A percentile compares a stretch with the other conserved stretches of the same genome.
Evolutionary conservation across 2,113 vertebrate species (phyloP).

Genomic region (Calidris pugnax): DNA sequence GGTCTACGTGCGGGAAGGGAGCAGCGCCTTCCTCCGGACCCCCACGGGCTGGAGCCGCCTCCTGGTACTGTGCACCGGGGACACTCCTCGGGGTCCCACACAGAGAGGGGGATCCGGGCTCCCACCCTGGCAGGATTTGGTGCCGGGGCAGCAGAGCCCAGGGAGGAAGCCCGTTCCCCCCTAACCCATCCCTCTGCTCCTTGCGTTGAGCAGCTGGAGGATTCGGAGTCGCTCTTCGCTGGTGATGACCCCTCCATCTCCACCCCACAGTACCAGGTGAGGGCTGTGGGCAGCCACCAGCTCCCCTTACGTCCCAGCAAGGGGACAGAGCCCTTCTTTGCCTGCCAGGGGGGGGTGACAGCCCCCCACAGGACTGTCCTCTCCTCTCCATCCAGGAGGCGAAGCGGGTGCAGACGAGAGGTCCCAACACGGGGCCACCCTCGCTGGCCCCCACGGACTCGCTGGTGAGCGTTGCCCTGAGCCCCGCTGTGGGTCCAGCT

Average conservation of each 20-base stretch:
- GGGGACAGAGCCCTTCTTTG: background rate
- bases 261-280: slow-evolving; percentile 54
- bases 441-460: accelerated
- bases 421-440: background rate
- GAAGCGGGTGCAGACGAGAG: background rate
- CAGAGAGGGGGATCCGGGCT: background rate
- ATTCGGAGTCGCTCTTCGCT: background rate
- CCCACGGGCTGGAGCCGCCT: slow-evolving; percentile 58
- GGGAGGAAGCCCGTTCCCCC: background rate
- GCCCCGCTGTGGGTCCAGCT: background rate
- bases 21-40: slow-evolving; percentile 62
- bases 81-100: accelerated
- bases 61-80: background rate
- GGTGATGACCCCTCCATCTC: slow-evolving; percentile 50
- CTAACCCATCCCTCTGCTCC: background rate
- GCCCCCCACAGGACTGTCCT: background rate
- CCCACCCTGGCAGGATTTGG: background rate
- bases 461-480: background rate
- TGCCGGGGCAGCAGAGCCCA: background rate
- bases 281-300: background rate
- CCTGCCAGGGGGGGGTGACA: accelerated
- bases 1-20: slow-evolving; percentile 51
- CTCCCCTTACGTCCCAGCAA: accelerated
- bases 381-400: background rate
- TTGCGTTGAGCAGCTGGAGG: slow-evolving; percentile 29